These are phyloP conservation scores for Indicator maculatus DNA, from an alignment of 2,113 vertebrate species.

Conservation along the genomic window DNA sequence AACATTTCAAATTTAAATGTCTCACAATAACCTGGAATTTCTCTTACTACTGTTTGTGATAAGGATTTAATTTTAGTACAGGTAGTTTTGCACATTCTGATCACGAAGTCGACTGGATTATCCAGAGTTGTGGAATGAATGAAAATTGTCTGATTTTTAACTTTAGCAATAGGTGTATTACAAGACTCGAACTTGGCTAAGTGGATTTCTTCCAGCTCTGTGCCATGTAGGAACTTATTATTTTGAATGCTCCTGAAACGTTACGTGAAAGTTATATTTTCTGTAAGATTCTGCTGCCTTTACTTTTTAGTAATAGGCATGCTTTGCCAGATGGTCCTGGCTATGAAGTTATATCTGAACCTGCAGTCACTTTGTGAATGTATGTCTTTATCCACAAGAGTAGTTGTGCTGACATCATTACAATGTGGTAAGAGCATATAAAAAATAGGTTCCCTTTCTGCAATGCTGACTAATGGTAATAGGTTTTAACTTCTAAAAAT, in stretches of 20 bases:
- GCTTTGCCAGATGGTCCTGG: background rate
- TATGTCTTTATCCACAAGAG: background rate
- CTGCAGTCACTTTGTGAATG: background rate
- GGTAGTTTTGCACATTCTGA: background rate
- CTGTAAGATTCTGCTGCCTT: background rate
- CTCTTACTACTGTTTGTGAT: background rate
- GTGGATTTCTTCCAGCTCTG: background rate
- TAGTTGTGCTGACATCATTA: background rate
- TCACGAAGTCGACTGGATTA: background rate
- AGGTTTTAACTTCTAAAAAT: background rate
- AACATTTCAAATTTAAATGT: background rate
- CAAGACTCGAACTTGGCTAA: background rate
- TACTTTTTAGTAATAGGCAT: background rate
- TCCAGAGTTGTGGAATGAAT: background rate
- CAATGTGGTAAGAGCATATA: background rate
- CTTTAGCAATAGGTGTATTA: background rate
- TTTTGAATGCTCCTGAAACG: background rate
- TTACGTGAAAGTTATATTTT: background rate
- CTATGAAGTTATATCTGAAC: background rate
- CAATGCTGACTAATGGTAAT: background rate
- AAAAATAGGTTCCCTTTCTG: background rate
- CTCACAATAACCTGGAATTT: background rate
- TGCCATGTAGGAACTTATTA: background rate
- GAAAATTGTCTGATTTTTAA: background rate
- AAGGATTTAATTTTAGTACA: background rate